Evolutionary conservation across 2,113 vertebrate species (phyloP), one percentile per base, ranked within the genome.

Genomic region (Oryzias celebensis): DNA sequence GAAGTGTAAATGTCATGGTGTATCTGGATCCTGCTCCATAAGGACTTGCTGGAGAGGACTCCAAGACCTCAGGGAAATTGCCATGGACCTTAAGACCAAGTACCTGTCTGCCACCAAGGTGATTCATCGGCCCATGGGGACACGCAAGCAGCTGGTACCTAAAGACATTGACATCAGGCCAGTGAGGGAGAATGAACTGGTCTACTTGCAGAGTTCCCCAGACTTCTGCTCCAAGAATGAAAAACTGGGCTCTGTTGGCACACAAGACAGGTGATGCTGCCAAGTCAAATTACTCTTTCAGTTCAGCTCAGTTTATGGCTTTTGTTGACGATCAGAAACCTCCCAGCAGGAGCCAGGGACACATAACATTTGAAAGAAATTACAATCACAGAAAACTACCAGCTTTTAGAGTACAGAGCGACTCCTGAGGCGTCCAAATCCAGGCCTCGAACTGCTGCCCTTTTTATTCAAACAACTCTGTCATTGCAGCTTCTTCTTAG

Each of bases 1-100:
- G 93, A 99, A 99, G 88, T 99, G 97, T 87, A 99, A 99, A 62
- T 99, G 97, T 76, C 97, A 99, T 0, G 97, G 97, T 1, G 97
- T 99, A 4, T 99, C 97, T 1, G 97, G 97, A 64, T 99, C 97
- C 80, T 99, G 97, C 85, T 99, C 97, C 43, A 96, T 99, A 81
- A 94, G 95, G 78, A 99, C 97, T 63, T 99, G 97, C 88, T 99
- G 97, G 97, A 94, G 91, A 88, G 97, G 97, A 55, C 91, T 98
- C 47, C 95, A 96, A 73, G 97, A 98, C 72, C 92, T 99, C 55
- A 90, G 88, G 51, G 95, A 96, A 53, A 93, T 99, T 45, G 95
- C 97, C 50, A 5, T 94, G 78, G 97, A 98, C 81, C 93, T 99
- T 65, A 99, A 99, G 93, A 94, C 87, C 62, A 97, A 95, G 71